phyloP scores from a whole-genome alignment of 2,113 vertebrate genomes.

The Grantiella picta region DNA sequence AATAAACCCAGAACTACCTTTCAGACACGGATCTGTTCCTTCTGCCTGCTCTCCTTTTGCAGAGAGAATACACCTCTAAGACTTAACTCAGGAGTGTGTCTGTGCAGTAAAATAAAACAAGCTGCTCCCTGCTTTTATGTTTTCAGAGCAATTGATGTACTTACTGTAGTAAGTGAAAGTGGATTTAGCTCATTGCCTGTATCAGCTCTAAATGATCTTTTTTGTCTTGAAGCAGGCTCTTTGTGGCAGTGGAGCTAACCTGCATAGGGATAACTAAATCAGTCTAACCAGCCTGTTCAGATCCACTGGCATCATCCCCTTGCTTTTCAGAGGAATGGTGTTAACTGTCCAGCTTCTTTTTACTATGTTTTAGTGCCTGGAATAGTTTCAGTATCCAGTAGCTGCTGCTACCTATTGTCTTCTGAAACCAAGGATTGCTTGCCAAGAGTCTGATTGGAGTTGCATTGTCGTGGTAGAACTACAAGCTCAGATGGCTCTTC shows the following conservation, averaged over 20 bases:
- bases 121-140: neutral
- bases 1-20: neutral
- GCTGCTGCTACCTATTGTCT: slow-evolving; percentile 38
- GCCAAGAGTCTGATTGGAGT: slow-evolving; percentile 33
- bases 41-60: neutral
- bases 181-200: neutral
- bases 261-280: neutral
- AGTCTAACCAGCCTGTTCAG: neutral
- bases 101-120: slow-evolving; percentile 27
- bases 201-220: neutral
- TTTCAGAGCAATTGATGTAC: neutral
- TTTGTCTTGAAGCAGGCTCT: neutral
- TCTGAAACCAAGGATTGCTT: neutral
- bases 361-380: slow-evolving; percentile 7
- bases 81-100: slow-evolving; percentile 10
- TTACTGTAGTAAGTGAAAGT: neutral
- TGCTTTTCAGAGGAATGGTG: neutral
- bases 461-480: slow-evolving; percentile 22
- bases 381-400: slow-evolving; percentile 26
- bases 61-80: neutral
- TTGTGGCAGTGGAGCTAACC: neutral
- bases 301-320: neutral
- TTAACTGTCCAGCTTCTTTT: slow-evolving; percentile 22
- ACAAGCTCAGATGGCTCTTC: neutral
- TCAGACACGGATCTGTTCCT: neutral